Conservation (phyloP, 2,888 invertebrate genomes). For the Chironomus riparius region DNA sequence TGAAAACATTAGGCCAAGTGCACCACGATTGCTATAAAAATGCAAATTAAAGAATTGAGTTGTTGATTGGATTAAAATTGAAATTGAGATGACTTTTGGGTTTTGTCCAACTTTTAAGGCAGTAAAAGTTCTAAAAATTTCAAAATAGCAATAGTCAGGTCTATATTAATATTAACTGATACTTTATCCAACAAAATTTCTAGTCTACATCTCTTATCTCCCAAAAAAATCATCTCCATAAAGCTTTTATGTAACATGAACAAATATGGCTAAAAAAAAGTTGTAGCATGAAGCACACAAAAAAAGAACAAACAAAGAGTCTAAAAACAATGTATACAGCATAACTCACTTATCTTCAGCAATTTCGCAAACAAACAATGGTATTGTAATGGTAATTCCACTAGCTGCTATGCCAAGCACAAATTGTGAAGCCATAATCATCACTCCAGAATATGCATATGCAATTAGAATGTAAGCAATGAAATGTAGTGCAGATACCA, state of each 20-base stretch:
- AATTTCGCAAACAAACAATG: slow-evolving; percentile 7
- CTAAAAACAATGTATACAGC: not conserved
- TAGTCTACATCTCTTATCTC: no score
- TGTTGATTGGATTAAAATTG: not conserved
- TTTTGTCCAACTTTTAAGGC: no score
- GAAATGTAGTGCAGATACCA: not conserved
- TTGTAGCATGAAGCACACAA: no score
- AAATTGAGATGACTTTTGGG: no score
- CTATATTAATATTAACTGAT: no score
- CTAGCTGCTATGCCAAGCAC: not conserved
- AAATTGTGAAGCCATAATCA: not conserved
- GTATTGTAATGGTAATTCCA: not conserved
- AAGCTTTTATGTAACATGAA: no score
- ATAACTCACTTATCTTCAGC: not conserved
- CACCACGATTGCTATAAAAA: not conserved
- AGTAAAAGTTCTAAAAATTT: no score
- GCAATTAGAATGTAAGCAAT: not conserved
- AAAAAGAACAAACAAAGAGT: not conserved
- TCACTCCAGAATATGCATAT: not conserved
- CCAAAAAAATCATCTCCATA: no score
- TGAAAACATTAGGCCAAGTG: not conserved
- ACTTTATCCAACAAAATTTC: no score
- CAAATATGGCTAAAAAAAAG: no score
- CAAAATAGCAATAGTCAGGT: no score
- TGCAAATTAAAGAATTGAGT: not conserved